Conservation (phyloP, 2,113 vertebrate genomes). For the Thamnophis sirtalis region DNA sequence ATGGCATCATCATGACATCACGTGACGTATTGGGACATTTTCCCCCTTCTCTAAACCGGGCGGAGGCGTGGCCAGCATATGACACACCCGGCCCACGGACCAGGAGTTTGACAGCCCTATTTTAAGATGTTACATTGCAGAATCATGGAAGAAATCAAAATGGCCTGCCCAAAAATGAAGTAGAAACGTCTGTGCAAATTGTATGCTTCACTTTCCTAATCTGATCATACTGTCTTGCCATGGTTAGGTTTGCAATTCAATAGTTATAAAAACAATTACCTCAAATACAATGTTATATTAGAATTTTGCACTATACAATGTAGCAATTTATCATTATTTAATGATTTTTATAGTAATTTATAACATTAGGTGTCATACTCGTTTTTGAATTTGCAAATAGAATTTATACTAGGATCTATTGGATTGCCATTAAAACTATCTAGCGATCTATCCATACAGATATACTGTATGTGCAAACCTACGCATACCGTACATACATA, state of each 20-base stretch:
- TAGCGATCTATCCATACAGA: neutral
- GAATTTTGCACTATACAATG: slow-evolving; percentile 62
- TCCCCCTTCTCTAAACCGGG: too few relatives aligned
- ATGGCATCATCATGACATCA: too few relatives aligned
- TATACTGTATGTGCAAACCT: neutral
- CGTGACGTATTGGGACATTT: too few relatives aligned
- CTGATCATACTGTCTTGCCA: slow-evolving; percentile 64
- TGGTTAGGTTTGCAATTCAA: slow-evolving; percentile 64
- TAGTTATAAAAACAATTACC: slow-evolving; percentile 52
- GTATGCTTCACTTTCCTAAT: slow-evolving; percentile 64
- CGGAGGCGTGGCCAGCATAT: too few relatives aligned
- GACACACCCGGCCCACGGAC: too few relatives aligned
- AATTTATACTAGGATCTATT: slow-evolving; percentile 67
- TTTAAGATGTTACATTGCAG: slow-evolving; percentile 55
- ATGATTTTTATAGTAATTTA: slow-evolving; percentile 73
- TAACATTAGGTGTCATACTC: slow-evolving; percentile 66
- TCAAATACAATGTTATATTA: slow-evolving; percentile 63
- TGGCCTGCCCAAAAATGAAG: slow-evolving; percentile 41
- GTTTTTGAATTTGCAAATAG: slow-evolving; percentile 73
- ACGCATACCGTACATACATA: neutral
- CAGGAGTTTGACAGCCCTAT: neutral
- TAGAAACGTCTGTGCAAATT: slow-evolving; percentile 56
- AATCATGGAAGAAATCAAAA: slow-evolving; percentile 29
- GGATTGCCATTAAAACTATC: slow-evolving; percentile 63
- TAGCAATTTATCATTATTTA: slow-evolving; percentile 76